phyloP scores from a whole-genome alignment of 2,797 vertebrate genomes.

The Alcedo quadribrachys region DNA sequence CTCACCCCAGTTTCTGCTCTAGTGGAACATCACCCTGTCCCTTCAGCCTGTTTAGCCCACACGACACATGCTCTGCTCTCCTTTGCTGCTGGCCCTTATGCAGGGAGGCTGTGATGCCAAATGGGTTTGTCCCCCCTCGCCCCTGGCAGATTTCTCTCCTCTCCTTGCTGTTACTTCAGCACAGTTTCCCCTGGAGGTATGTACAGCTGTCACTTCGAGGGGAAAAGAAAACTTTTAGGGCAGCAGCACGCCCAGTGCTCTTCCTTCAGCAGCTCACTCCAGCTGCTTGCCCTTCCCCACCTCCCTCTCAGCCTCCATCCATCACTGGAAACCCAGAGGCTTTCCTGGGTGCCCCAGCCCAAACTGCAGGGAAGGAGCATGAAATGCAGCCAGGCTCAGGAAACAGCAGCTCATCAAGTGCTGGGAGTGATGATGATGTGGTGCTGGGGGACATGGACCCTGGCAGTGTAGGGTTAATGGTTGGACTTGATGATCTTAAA shows the following conservation, averaged over 20 bases:
- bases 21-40: background rate
- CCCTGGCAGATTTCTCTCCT: background rate
- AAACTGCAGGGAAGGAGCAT: background rate
- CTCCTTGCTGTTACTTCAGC: background rate
- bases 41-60: background rate
- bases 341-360: background rate
- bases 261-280: background rate
- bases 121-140: background rate
- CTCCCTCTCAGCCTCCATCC: background rate
- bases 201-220: background rate
- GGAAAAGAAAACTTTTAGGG: background rate
- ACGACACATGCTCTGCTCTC: background rate
- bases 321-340: background rate
- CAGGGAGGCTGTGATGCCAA: background rate
- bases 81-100: background rate
- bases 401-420: background rate
- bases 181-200: background rate
- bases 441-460: no score
- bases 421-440: no score
- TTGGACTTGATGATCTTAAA: no score
- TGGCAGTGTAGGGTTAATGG: no score
- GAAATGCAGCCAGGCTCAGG: background rate
- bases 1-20: background rate
- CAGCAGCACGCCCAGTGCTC: fast-evolving
- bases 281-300: background rate